These are phyloP conservation scores for Triops longicaudatus DNA, from an alignment of 1,140 invertebrate genomes.

Conservation along the genomic window DNA sequence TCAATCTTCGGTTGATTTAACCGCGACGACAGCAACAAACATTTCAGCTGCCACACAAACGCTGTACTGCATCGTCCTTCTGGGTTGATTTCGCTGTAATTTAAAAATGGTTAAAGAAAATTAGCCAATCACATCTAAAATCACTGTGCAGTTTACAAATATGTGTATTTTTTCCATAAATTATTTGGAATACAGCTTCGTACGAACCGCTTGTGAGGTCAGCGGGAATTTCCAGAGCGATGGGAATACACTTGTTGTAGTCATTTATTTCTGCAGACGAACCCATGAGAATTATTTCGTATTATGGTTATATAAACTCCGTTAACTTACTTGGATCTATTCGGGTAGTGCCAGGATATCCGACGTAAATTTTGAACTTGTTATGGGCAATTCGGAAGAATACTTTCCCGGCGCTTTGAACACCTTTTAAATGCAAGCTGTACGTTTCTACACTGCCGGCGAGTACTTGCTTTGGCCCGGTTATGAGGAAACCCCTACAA, in stretches of 20 bases:
- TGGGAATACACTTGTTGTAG: not conserved
- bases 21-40: constrained; percentile 44
- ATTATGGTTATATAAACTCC: no score
- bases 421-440: not conserved
- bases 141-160: no score
- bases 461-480: constrained; percentile 40
- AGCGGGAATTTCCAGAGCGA: not conserved
- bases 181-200: constrained; percentile 39
- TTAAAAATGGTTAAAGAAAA: no score
- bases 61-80: constrained; percentile 42
- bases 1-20: constrained; percentile 28
- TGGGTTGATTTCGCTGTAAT: constrained; percentile 41
- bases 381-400: not conserved
- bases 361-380: no score
- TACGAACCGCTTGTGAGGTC: not conserved
- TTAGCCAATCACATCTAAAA: no score
- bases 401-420: not conserved
- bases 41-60: constrained; percentile 57
- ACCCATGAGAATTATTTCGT: no score
- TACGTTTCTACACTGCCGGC: constrained; percentile 33
- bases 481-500: constrained; percentile 42
- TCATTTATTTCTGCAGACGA: not conserved
- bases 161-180: no score
- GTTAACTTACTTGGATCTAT: not conserved
- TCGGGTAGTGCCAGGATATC: not conserved